Evolutionary conservation across 2,113 vertebrate species (phyloP).

Genomic region (Saccopteryx bilineata): DNA sequence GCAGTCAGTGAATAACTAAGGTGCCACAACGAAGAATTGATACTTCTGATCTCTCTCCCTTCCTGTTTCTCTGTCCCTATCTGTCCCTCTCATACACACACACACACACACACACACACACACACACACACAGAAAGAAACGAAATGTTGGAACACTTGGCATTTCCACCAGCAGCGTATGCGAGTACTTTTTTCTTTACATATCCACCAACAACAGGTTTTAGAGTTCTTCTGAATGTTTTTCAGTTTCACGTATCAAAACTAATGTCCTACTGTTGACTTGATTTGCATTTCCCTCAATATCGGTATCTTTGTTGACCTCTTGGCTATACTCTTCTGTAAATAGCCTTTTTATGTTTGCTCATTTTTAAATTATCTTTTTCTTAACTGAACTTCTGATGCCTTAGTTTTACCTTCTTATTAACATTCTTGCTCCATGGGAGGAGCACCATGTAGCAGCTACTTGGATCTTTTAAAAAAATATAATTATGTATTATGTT

Average conservation of each 20-base stretch:
- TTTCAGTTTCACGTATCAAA: neutral
- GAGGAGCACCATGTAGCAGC: neutral
- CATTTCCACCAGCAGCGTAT: neutral
- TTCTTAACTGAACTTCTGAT: neutral
- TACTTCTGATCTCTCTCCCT: too few relatives aligned
- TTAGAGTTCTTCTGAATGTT: neutral
- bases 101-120: too few relatives aligned
- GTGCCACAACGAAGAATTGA: too few relatives aligned
- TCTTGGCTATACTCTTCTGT: neutral
- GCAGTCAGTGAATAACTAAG: too few relatives aligned
- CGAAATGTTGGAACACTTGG: neutral
- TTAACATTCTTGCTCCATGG: conserved; percentile 25
- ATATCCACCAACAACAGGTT: neutral
- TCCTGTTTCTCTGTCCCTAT: too few relatives aligned
- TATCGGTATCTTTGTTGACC: neutral
- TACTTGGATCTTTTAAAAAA: conserved; percentile 5
- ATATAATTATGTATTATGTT: conserved; percentile 17
- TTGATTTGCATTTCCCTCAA: conserved; percentile 39
- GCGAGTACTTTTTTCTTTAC: neutral
- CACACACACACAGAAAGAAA: too few relatives aligned
- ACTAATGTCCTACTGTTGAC: neutral
- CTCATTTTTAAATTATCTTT: neutral
- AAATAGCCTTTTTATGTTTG: conserved; percentile 2
- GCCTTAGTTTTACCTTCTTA: neutral
- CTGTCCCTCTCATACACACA: too few relatives aligned